phyloP scores from a whole-genome alignment of 2,797 vertebrate genomes.

The Hippocampus kuda region DNA sequence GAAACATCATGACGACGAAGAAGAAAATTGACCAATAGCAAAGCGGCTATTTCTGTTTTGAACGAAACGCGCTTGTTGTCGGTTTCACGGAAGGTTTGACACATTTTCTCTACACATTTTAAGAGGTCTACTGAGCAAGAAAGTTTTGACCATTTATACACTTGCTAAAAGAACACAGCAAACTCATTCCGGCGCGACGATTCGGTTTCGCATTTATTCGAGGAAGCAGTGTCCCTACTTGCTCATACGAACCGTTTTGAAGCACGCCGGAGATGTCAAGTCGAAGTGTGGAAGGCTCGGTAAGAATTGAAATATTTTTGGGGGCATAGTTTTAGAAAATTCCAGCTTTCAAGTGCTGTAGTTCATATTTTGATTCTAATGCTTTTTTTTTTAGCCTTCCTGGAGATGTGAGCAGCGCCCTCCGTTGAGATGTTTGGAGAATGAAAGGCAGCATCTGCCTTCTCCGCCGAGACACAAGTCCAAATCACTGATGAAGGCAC shows the following conservation, averaged over 20 bases:
- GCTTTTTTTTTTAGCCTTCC: conserved; percentile 26
- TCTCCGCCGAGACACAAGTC: conserved; percentile 29
- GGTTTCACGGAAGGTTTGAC: neutral
- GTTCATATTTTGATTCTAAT: conserved; percentile 6
- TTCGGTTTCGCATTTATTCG: too few species aligned
- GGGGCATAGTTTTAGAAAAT: neutral
- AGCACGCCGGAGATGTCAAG: conserved; percentile 21
- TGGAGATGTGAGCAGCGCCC: conserved; percentile 38
- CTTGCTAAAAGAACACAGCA: neutral
- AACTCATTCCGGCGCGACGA: neutral
- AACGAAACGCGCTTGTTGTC: conserved; percentile 53
- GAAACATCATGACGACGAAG: conserved; percentile 13
- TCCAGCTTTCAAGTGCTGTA: neutral
- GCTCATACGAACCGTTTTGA: conserved; percentile 10
- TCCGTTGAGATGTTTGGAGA: conserved; percentile 61
- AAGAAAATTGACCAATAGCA: conserved; percentile 51
- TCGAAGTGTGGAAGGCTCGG: conserved; percentile 32
- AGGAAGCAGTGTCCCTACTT: neutral
- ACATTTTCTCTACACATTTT: neutral
- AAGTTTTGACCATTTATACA: neutral
- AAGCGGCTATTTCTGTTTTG: conserved; percentile 45
- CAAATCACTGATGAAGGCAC: conserved; percentile 33
- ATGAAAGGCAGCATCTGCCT: conserved; percentile 38
- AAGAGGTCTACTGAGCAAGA: neutral
- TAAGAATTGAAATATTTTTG: conserved; percentile 28